These are phyloP conservation scores for Vanessa atalanta DNA, from an alignment of 1,140 invertebrate species.

Conservation along the genomic window DNA sequence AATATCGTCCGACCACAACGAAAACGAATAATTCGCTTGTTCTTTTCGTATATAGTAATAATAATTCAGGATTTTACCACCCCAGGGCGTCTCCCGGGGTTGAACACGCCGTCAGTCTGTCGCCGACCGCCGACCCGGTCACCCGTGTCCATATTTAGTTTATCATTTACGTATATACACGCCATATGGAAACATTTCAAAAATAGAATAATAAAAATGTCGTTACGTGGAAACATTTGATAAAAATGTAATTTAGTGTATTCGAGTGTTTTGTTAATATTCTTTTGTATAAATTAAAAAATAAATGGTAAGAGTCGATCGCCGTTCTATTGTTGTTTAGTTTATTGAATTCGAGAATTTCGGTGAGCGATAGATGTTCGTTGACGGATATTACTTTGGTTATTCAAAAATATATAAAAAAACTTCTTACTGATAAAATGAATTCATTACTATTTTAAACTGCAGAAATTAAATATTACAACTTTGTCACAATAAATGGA, in stretches of 20 bases:
- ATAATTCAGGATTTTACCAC: slow-evolving; percentile 34
- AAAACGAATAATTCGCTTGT: slow-evolving; percentile 26
- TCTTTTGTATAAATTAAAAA: neutral
- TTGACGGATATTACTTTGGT: too few relatives aligned
- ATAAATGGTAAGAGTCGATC: neutral
- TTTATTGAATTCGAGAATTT: slow-evolving; percentile 9
- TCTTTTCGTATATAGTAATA: slow-evolving; percentile 22
- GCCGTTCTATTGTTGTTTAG: slow-evolving; percentile 21
- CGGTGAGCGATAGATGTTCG: neutral
- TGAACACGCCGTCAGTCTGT: slow-evolving; percentile 37
- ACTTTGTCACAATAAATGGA: too few relatives aligned
- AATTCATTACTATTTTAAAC: too few relatives aligned
- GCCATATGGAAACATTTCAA: slow-evolving; percentile 13
- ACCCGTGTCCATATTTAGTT: slow-evolving; percentile 9
- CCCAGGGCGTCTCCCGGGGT: slow-evolving; percentile 39
- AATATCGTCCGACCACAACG: slow-evolving; percentile 6
- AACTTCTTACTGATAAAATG: too few relatives aligned
- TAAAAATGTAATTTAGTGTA: neutral
- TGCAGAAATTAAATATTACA: too few relatives aligned
- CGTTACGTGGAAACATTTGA: too few relatives aligned
- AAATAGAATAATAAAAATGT: too few relatives aligned
- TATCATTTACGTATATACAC: slow-evolving; percentile 18
- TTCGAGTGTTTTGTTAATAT: neutral
- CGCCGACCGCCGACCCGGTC: slow-evolving; percentile 30
- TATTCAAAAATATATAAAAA: too few relatives aligned